phyloP scores from a whole-genome alignment of 2,888 invertebrate genomes.

The Ophion ventricosus region DNA sequence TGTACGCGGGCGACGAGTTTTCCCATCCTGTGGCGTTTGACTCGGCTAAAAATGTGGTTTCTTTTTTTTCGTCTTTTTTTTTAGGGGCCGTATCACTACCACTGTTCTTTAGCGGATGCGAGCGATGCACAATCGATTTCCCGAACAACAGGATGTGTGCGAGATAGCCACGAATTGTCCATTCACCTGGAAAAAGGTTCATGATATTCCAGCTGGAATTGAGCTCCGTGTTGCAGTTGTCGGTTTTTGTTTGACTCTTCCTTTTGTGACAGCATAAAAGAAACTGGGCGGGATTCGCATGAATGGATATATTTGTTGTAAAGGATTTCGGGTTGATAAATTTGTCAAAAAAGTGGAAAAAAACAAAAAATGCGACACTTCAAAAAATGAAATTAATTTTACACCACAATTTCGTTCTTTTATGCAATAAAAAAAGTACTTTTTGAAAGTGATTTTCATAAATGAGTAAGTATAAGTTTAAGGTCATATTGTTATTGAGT shows the following conservation, averaged over 20 bases:
- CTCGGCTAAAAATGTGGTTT: not conserved
- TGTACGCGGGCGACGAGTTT: constrained; percentile 3
- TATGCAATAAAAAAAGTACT: no score
- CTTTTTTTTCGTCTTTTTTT: not conserved
- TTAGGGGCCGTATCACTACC: not conserved
- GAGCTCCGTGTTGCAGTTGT: not conserved
- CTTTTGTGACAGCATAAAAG: not conserved
- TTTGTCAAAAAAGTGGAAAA: no score
- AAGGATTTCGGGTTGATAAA: no score
- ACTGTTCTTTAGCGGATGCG: not conserved
- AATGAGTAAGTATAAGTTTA: no score
- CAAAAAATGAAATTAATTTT: no score
- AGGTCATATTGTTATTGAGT: no score
- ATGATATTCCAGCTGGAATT: not conserved
- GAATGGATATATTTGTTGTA: no score
- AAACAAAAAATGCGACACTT: no score
- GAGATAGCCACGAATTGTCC: not conserved
- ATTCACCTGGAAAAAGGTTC: not conserved
- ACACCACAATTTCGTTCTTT: no score
- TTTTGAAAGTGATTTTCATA: no score
- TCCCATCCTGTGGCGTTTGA: not conserved
- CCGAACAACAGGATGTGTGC: not conserved
- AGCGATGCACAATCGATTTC: constrained; percentile 8
- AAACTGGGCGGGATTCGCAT: not conserved
- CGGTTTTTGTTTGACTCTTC: not conserved